phyloP scores from a whole-genome alignment of 1,140 invertebrate species.

The Rhysida immarginata region DNA sequence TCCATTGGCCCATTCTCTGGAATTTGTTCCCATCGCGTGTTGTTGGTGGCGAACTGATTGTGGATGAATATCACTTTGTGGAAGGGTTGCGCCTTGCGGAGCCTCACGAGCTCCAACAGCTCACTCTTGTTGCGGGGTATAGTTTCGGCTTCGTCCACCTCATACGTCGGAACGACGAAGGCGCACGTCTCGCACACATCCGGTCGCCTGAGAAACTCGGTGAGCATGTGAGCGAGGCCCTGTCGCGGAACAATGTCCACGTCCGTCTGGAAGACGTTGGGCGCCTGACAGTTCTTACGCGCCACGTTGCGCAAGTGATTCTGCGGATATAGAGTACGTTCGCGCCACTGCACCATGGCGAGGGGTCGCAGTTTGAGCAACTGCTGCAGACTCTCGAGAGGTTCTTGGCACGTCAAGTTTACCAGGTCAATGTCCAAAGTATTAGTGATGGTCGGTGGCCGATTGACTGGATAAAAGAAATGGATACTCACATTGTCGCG shows the following conservation, averaged over 20 bases:
- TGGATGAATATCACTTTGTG: conserved; percentile 84
- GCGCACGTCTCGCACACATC: conserved; percentile 46
- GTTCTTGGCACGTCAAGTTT: conserved; percentile 8
- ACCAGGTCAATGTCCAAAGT: background rate
- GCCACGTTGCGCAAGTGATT: conserved; percentile 73
- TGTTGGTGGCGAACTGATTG: conserved; percentile 83
- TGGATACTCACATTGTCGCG: conserved; percentile 52
- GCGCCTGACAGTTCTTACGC: conserved; percentile 59
- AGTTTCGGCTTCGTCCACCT: conserved; percentile 54
- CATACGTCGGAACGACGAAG: conserved; percentile 84
- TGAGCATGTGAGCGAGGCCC: conserved; percentile 38
- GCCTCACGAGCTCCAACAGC: conserved; percentile 52
- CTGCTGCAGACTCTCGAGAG: conserved; percentile 2
- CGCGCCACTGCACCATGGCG: conserved; percentile 6
- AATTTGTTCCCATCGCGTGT: conserved; percentile 50
- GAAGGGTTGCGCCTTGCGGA: conserved; percentile 68
- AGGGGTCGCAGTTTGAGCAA: conserved; percentile 8
- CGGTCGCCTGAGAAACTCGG: conserved; percentile 50
- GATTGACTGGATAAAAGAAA: conserved; percentile 42
- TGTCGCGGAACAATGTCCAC: conserved; percentile 59
- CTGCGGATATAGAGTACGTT: conserved; percentile 54
- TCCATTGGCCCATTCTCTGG: conserved; percentile 38
- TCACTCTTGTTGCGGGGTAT: conserved; percentile 65
- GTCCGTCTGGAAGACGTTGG: conserved; percentile 65
- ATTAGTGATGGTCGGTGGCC: conserved; percentile 22